Evolutionary conservation across 2,113 vertebrate species (phyloP).

Genomic region (Theristicus caerulescens): DNA sequence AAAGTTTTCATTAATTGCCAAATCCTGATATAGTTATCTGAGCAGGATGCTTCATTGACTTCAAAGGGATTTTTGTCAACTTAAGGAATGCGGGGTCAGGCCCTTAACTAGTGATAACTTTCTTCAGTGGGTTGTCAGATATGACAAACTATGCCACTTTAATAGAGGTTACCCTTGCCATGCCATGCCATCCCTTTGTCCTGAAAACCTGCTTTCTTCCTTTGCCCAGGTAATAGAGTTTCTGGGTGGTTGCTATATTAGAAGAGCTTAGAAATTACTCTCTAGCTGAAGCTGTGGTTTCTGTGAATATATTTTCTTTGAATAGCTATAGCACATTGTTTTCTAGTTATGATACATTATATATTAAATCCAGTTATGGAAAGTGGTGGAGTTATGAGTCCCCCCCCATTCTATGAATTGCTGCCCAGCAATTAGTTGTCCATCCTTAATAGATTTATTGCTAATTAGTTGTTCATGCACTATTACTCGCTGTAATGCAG

Average conservation of each 20-base stretch:
- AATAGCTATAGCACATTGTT: not conserved
- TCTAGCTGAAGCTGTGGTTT: not conserved
- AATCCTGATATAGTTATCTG: constrained; percentile 43
- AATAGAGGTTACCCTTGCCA: not conserved
- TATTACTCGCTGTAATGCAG: not conserved
- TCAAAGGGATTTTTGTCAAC: constrained; percentile 67
- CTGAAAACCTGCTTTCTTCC: not conserved
- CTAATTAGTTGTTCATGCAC: not conserved
- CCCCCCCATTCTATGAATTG: not conserved
- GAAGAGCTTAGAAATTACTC: not conserved
- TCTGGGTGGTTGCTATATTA: not conserved
- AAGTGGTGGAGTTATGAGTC: not conserved
- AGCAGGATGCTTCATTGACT: constrained; percentile 55
- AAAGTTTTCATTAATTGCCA: constrained; percentile 46
- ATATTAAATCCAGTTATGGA: not conserved
- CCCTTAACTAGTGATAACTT: constrained; percentile 65
- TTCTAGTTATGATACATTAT: not conserved
- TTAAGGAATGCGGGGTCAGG: constrained; percentile 63
- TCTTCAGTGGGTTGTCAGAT: constrained; percentile 56
- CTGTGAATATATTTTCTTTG: not conserved
- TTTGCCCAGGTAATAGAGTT: not conserved
- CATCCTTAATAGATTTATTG: not conserved
- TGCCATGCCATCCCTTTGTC: not conserved
- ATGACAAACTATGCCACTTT: constrained; percentile 55
- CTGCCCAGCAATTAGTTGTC: not conserved